A percentile compares a stretch with the other conserved stretches of the same genome.
These are phyloP conservation scores for Zoanthus gigantus DNA, from an alignment of 92 coral and sea anemone species.

Conservation along the genomic window DNA sequence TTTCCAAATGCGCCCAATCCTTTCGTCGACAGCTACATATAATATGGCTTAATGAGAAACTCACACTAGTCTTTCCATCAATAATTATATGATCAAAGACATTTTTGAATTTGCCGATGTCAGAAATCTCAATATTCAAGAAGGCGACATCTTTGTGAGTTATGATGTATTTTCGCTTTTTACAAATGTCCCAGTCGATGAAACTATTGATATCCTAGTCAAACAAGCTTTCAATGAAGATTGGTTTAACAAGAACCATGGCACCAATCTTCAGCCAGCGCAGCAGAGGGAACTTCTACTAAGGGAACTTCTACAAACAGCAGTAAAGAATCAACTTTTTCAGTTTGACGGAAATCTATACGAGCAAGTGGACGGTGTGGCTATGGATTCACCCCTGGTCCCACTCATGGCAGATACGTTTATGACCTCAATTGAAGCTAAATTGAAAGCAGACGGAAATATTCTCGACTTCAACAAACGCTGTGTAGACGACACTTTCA, in stretches of 20 bases:
- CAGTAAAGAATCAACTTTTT: not conserved
- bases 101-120: too few relatives aligned
- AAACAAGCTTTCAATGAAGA: not conserved
- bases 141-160: not conserved
- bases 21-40: too few relatives aligned
- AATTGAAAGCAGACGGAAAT: not conserved
- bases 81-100: too few relatives aligned
- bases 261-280: not conserved
- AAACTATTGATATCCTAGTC: not conserved
- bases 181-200: too few relatives aligned
- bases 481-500: not conserved
- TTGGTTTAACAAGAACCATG: not conserved
- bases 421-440: too few relatives aligned
- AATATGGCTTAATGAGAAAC: not conserved
- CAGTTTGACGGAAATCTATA: not conserved
- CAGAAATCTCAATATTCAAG: too few relatives aligned
- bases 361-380: not conserved
- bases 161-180: not conserved
- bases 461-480: not conserved
- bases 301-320: not conserved
- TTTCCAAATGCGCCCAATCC: too few relatives aligned
- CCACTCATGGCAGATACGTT: not conserved
- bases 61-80: not conserved
- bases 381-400: not conserved
- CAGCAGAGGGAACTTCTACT: not conserved